Evolutionary conservation across 2,113 vertebrate species (phyloP), one percentile per base, ranked within the genome.

Genomic region (Myxocyprinus asiaticus): DNA sequence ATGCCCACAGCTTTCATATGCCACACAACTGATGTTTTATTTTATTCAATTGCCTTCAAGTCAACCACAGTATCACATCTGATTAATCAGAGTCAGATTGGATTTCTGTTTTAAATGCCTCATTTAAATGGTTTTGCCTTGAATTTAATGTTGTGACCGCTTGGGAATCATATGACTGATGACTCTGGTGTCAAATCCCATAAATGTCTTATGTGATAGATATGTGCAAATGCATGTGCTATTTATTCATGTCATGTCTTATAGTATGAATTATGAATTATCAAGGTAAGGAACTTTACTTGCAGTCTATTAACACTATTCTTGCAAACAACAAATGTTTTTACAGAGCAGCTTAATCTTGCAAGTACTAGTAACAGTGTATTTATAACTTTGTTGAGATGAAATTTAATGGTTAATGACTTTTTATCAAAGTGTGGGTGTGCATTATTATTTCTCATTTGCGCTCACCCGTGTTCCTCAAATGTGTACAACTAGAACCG

Each of bases 181-280:
- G 14, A 53, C 14, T 33, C 59, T 73, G 43, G 4, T 43, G 6
- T 43, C 43, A 15, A 70, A 42, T 56, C 10, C 74, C 47, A 53
- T 63, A 67, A 50, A 73, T 77, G 61, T 81, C 44, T 47, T 17
- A 63, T 62, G 66, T 47, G 59, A 71, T 66, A 68, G 62, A 78
- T 81, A 43, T 78, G 68, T 65, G 67, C 15, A 68, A 77, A 48
- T 81, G 82, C 82, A 84, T 84, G 82, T 81, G 69, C 48, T 84
- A 79, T 84, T 79, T 84, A 81, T 84, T 81, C 70, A 61, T 63
- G 67, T 74, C 75, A 74, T 81, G 82, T 83, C 67, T 62, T 78
- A 50, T 74, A 56, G 67, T 71, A 71, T 70, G 53, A 83, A 73
- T 71, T 83, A 77, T 72, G 77, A 33, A 33, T 33, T 33, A 33